These are phyloP conservation scores for Tragelaphus strepsiceros DNA, from an alignment of 2,113 vertebrate genomes.

Conservation along the genomic window DNA sequence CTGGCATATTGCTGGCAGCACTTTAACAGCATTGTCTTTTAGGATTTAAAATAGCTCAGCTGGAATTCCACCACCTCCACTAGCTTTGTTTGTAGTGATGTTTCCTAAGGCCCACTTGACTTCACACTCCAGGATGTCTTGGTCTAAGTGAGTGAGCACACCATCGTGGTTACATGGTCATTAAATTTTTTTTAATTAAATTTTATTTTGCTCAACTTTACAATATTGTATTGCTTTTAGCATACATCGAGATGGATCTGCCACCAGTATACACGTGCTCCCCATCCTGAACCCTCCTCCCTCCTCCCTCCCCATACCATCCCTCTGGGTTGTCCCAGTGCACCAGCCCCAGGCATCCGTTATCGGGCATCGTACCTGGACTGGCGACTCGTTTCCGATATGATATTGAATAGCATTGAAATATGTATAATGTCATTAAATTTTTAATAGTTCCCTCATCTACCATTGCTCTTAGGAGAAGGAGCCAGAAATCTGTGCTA, in stretches of 20 bases:
- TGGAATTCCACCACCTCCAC: background rate
- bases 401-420: too few relatives aligned
- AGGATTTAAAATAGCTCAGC: background rate
- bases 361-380: too few relatives aligned
- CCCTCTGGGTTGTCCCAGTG: too few relatives aligned
- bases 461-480: background rate
- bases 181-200: background rate
- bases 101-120: background rate
- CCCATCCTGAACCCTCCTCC: too few relatives aligned
- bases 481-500: background rate
- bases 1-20: background rate
- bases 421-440: background rate
- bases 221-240: too few relatives aligned
- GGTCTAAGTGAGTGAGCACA: background rate
- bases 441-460: background rate
- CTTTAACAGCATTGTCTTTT: background rate
- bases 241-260: too few relatives aligned
- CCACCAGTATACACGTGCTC: too few relatives aligned
- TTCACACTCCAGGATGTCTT: background rate
- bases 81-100: background rate
- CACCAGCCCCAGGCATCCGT: too few relatives aligned
- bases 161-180: background rate
- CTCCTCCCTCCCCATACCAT: too few relatives aligned
- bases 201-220: too few relatives aligned
- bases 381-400: too few relatives aligned